Base-by-base conservation (phyloP, 2,113 vertebrate genomes). In the Noctilio leporinus region DNA sequence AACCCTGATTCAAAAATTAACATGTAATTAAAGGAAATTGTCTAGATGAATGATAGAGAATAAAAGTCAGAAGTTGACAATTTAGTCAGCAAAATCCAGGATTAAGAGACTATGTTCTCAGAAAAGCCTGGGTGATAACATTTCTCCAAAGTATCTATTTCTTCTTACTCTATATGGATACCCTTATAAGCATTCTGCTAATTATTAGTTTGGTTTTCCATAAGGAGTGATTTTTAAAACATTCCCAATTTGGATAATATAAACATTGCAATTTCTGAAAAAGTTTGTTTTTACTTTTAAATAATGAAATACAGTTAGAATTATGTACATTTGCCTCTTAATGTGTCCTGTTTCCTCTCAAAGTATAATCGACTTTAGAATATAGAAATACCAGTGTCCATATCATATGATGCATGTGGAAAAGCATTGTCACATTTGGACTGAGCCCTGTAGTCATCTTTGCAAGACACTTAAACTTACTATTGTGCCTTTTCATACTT, bases 1-100 rank as follows among this genome's bases (percentile, higher is more conserved):
- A 94, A 45, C 10, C 1, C 10, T 81, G 30, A 67, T 78, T 96
- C 38, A 88, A 89, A 86, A 89, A 93, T 69, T 89, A 91, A 75
- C 51, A 75, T 53, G 49, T 55, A 6, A 82, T 91, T 86, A 81
- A 45, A 93, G 67, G 20, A 17, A 53, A 82, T 28, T n/a, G 9
- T 81, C 3, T 64, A 7, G 10, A 3, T 83, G 49, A 94, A 82
- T 78, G 15, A 43, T 9, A 35, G 12, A 95, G 62, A 87, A 91
- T 43, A 26, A 20, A 82, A 57, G 24, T 69, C 5, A 85, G 26
- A 90, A 65, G 0, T 33, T 15, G 86, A 45, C 2, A 82, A 65
- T 88, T 64, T 83, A 40, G 62, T 77, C 12, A 57, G 19, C 7
- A 67, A 72, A 82, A 11, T 45, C 6, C 28, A 51, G 16, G 5